phyloP scores from a whole-genome alignment of 1,140 invertebrate genomes.

The Drosophila nannoptera region DNA sequence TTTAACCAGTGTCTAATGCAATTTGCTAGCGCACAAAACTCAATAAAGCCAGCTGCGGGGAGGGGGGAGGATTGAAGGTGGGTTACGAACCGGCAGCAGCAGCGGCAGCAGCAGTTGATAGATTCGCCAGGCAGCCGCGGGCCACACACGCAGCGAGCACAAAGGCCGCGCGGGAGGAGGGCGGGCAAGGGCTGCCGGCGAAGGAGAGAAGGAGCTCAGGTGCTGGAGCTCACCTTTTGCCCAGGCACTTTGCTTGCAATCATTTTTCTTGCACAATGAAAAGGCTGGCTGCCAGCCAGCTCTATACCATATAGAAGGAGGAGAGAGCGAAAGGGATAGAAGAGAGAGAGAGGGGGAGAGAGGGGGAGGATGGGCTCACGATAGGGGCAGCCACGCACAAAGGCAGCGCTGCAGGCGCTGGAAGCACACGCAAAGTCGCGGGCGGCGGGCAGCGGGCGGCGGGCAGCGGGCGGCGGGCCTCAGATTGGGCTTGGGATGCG shows the following conservation, averaged over 20 bases:
- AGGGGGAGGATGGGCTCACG: not conserved
- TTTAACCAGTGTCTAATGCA: conserved; percentile 69
- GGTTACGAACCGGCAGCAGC: not conserved
- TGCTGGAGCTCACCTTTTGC: conserved; percentile 46
- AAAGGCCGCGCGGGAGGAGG: conserved; percentile 3
- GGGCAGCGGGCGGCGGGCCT: conserved; percentile 8
- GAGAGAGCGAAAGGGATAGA: not conserved
- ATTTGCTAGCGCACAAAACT: conserved; percentile 70
- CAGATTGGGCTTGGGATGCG: too few relatives aligned
- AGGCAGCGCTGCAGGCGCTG: conserved; percentile 41
- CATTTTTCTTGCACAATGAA: conserved; percentile 42
- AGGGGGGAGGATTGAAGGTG: not conserved
- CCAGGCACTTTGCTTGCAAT: conserved; percentile 44
- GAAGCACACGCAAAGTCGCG: conserved; percentile 7
- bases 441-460: conserved; percentile 17
- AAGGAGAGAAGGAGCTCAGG: conserved; percentile 7
- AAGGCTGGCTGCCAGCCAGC: not conserved
- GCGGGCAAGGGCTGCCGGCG: conserved; percentile 6
- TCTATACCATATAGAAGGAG: conserved; percentile 11
- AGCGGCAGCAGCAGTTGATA: conserved; percentile 51
- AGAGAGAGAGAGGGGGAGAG: not conserved
- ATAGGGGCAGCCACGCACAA: conserved; percentile 31
- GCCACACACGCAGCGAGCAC: conserved; percentile 61
- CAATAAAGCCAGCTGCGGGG: conserved; percentile 58
- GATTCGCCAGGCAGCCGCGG: conserved; percentile 66